Conservation (phyloP, 2,113 vertebrate genomes). For the Amblyopsis rosae region DNA sequence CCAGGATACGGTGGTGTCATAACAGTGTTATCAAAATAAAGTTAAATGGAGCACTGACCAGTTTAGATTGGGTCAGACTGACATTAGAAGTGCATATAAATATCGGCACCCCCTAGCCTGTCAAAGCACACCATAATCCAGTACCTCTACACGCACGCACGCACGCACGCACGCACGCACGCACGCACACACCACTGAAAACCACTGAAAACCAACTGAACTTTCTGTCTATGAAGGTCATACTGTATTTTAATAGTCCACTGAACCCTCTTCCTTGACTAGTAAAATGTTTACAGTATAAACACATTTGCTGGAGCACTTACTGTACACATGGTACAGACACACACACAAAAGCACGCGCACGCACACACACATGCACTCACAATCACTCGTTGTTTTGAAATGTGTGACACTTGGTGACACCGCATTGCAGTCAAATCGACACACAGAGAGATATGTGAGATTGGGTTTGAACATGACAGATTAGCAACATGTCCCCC, state of each 20-base stretch:
- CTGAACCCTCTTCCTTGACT: too few relatives aligned
- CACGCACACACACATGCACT: constrained; percentile 2
- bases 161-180: neutral
- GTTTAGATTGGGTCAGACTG: neutral
- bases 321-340: neutral
- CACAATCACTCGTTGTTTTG: constrained; percentile 15
- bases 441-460: constrained; percentile 2
- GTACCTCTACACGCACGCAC: neutral
- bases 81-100: neutral
- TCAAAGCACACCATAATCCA: neutral
- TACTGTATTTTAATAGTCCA: too few relatives aligned
- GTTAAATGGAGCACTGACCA: too few relatives aligned
- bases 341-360: neutral
- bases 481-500: constrained; percentile 40
- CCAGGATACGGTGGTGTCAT: too few relatives aligned
- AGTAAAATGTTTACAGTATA: too few relatives aligned
- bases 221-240: too few relatives aligned
- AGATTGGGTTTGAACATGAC: constrained; percentile 45
- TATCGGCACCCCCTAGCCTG: constrained; percentile 13
- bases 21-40: too few relatives aligned
- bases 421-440: constrained; percentile 12
- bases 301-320: too few relatives aligned
- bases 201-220: neutral
- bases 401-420: constrained; percentile 37
- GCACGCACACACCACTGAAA: neutral